Evolutionary conservation across 64 coral and sea anemone species (phyloP), one percentile per base, ranked within the genome.

Genomic region (Astreopora myriophthalma): DNA sequence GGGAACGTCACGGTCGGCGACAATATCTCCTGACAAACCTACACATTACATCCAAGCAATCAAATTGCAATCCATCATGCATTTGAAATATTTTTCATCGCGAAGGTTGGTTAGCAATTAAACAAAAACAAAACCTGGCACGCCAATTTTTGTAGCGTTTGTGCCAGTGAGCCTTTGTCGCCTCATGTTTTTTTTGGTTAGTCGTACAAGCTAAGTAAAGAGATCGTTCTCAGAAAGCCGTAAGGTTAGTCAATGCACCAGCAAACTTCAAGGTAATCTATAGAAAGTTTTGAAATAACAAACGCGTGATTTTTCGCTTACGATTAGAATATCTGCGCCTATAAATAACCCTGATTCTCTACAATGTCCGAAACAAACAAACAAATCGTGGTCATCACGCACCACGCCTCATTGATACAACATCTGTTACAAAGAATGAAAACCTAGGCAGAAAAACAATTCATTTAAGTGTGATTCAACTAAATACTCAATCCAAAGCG

Each of bases 381-480:
- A 55, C 51, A 19, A 55, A 58, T 32, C 17, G 51, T 80, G 30
- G 12, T 17, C 5, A 16, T 8, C 1, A 32, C 17, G 75, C n/a
- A n/a, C n/a, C n/a, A 7, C 5, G 46, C 16, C 19, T 19, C 75
- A 83, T 63, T 83, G 12, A 57, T 13, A 3, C 16, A 37, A 28
- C 79, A 83, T 83, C 79, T 83, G 79, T 65, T 83, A 20, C 23
- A 37, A 83, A 65, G 8, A 80, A 14, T 1, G 14, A 19, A 7
- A 64, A 64, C 22, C n/a, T n/a, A n/a, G n/a, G n/a, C n/a, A n/a
- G 38, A 0, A 11, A 83, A 20, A 83, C 1, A 25, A 13, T 64
- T 34, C n/a, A 64, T 10, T 58, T 1, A 25, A n/a, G 33, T 38
- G 0, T 22, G 5, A 11, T 46, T 46, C 42, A 46, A 24, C 32